phyloP scores from a whole-genome alignment of 1,140 invertebrate genomes.

The Araneus ventricosus region DNA sequence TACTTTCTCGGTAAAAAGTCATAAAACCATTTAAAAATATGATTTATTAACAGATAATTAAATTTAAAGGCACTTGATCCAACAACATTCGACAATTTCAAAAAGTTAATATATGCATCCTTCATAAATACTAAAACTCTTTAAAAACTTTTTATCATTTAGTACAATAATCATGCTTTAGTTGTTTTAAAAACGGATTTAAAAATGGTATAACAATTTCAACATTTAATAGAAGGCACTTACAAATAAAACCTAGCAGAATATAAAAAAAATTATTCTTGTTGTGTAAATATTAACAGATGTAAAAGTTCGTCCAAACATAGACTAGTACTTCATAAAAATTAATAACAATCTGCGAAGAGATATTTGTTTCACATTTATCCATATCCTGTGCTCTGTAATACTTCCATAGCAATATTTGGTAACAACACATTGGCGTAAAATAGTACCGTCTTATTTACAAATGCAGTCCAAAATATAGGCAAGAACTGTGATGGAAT shows the following conservation, averaged over 20 bases:
- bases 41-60: too few species aligned
- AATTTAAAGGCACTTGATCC: too few species aligned
- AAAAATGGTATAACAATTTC: background rate
- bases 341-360: background rate
- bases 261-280: background rate
- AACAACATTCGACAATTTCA: too few species aligned
- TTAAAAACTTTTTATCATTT: too few species aligned
- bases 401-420: background rate
- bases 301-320: slow-evolving; percentile 10
- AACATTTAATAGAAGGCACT: slow-evolving; percentile 1
- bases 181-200: background rate
- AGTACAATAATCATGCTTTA: too few species aligned
- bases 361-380: background rate
- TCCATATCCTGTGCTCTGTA: background rate
- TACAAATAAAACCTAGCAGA: background rate
- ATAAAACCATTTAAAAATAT: too few species aligned
- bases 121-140: too few species aligned
- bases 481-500: slow-evolving; percentile 21
- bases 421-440: background rate
- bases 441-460: background rate
- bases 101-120: too few species aligned
- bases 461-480: slow-evolving; percentile 17
- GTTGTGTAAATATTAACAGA: background rate
- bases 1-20: too few species aligned
- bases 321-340: slow-evolving; percentile 30